phyloP scores from a whole-genome alignment of 2,113 vertebrate genomes.

The Brachyistius frenatus region DNA sequence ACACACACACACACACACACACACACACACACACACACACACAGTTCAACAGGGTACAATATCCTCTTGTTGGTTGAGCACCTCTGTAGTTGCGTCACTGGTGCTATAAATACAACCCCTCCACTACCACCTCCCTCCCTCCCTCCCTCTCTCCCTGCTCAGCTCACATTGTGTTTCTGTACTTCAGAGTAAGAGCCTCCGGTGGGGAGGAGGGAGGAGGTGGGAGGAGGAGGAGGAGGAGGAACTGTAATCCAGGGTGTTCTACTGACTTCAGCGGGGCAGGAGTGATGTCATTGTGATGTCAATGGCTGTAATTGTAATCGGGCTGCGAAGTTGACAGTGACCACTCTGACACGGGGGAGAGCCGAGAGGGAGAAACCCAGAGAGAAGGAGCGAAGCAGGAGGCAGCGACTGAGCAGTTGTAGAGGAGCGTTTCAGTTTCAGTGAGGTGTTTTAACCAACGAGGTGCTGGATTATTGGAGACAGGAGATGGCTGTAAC shows the following conservation, averaged over 20 bases:
- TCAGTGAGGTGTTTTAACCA: slow-evolving; percentile 32
- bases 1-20: too few species aligned
- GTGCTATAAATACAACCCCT: slow-evolving; percentile 80
- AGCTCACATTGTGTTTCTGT: slow-evolving; percentile 59
- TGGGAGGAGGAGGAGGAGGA: slow-evolving; percentile 27
- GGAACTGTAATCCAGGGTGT: slow-evolving; percentile 76
- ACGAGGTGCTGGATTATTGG: slow-evolving; percentile 83
- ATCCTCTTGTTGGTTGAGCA: slow-evolving; percentile 82
- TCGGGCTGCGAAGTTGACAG: slow-evolving; percentile 73
- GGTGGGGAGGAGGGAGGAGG: neutral
- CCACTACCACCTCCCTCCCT: slow-evolving; percentile 2
- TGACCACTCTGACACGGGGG: slow-evolving; percentile 41
- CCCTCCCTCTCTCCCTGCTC: slow-evolving; percentile 1
- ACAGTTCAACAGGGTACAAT: slow-evolving; percentile 76
- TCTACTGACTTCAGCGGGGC: slow-evolving; percentile 87
- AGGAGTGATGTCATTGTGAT: slow-evolving; percentile 94
- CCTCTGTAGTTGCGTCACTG: slow-evolving; percentile 81
- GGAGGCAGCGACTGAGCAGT: neutral
- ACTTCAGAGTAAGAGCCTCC: slow-evolving; percentile 42
- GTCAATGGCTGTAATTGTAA: slow-evolving; percentile 92
- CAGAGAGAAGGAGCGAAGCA: neutral
- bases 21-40: neutral
- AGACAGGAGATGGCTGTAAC: slow-evolving; percentile 92
- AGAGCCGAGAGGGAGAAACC: slow-evolving; percentile 36
- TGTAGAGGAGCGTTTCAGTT: slow-evolving; percentile 27